Conservation (phyloP, 1,140 invertebrate genomes). For the Drosophila lowei region DNA sequence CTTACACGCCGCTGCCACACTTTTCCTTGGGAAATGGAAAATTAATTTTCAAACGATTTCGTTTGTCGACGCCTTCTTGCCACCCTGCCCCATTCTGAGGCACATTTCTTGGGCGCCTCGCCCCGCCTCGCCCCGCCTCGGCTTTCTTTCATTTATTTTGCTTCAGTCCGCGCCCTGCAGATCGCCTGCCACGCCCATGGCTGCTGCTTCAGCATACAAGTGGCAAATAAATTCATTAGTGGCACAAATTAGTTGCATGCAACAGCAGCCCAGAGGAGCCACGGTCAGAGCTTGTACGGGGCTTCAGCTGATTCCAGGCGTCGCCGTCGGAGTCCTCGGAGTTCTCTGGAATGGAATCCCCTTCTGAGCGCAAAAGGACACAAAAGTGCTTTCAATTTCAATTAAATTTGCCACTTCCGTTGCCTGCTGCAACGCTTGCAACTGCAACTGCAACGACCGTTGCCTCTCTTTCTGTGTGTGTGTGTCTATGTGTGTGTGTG, state of each 20-base stretch:
- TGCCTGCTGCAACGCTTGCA: constrained; percentile 36
- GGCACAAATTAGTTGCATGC: constrained; percentile 81
- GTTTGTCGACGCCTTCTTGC: constrained; percentile 63
- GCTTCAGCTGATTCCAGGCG: constrained; percentile 3
- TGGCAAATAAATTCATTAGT: constrained; percentile 82
- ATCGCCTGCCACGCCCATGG: constrained; percentile 53
- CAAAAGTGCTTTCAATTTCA: constrained; percentile 81
- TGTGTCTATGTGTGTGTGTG: constrained; percentile 22
- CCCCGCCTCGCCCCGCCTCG: constrained; percentile 26
- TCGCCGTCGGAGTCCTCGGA: too few relatives aligned
- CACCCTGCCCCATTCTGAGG: constrained; percentile 5
- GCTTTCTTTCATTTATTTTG: constrained; percentile 76
- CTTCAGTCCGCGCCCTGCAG: constrained; percentile 42
- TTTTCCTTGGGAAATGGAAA: constrained; percentile 76
- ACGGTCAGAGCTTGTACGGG: constrained; percentile 9
- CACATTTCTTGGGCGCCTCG: constrained; percentile 21
- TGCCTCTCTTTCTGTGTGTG: constrained; percentile 12
- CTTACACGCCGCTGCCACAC: constrained; percentile 25
- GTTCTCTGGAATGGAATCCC: constrained; percentile 1
- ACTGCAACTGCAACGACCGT: constrained; percentile 38
- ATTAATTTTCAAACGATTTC: constrained; percentile 81
- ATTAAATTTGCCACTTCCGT: constrained; percentile 74
- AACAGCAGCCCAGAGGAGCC: constrained; percentile 27
- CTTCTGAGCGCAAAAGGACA: constrained; percentile 61
- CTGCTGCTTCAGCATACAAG: constrained; percentile 66